phyloP scores from a whole-genome alignment of 2,797 vertebrate species.

The Dendrocincla tyrannina region DNA sequence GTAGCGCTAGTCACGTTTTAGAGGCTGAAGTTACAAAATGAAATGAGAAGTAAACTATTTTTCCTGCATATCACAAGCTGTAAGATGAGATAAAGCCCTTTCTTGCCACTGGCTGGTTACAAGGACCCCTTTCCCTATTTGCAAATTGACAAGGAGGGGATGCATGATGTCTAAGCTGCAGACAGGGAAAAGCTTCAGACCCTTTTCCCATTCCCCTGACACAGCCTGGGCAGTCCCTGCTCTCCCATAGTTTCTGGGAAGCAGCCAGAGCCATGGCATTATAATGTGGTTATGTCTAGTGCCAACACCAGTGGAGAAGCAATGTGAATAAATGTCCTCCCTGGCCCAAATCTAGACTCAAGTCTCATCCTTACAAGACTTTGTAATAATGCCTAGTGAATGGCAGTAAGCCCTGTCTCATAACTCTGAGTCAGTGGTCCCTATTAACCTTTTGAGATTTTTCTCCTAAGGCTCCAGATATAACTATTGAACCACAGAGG shows the following conservation, averaged over 20 bases:
- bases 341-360: background rate
- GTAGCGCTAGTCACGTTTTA: background rate
- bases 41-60: background rate
- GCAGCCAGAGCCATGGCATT: background rate
- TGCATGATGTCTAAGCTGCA: background rate
- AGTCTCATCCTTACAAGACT: background rate
- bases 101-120: rapidly evolving
- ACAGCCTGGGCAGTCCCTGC: background rate
- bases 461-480: background rate
- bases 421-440: background rate
- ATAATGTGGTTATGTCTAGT: background rate
- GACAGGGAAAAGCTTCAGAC: background rate
- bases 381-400: background rate
- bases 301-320: background rate
- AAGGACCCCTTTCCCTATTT: background rate
- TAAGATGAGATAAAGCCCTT: background rate
- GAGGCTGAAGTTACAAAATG: background rate
- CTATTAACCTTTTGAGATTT: background rate
- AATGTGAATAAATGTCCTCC: background rate
- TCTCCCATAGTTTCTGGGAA: background rate
- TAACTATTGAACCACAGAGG: background rate
- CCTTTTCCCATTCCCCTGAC: rapidly evolving
- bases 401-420: background rate
- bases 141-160: background rate
- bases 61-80: background rate